Evolutionary conservation across 1,140 invertebrate genomes (phyloP).

Genomic region (Macrotrachela quadricornifera): DNA sequence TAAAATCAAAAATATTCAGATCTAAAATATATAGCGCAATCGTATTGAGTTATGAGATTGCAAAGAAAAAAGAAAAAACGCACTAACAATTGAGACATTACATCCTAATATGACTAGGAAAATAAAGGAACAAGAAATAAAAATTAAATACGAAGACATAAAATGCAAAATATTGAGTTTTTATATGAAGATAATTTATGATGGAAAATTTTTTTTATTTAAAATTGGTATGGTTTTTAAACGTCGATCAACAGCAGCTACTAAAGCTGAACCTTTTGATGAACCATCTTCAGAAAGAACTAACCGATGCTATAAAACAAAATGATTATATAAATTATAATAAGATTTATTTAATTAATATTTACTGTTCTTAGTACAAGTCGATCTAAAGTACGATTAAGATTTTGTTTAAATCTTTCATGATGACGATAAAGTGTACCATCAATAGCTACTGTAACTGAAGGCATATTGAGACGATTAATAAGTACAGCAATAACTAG

Average conservation of each 20-base stretch:
- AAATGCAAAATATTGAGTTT: no score
- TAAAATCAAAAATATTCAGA: no score
- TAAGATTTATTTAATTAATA: not conserved
- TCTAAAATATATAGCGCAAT: no score
- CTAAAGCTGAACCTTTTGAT: not conserved
- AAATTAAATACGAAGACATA: no score
- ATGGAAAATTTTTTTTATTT: no score
- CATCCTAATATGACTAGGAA: no score
- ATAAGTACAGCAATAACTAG: constrained; percentile 49
- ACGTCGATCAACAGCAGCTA: not conserved
- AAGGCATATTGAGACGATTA: constrained; percentile 52
- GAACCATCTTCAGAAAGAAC: constrained; percentile 5
- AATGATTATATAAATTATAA: not conserved
- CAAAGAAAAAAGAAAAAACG: no score
- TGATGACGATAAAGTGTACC: constrained; percentile 95
- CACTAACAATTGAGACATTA: no score
- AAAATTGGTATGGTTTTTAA: no score
- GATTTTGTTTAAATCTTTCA: constrained; percentile 75
- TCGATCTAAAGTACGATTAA: constrained; percentile 74
- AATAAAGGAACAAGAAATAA: no score
- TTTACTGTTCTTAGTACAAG: constrained; percentile 25
- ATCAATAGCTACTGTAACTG: constrained; percentile 85
- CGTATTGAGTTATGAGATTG: no score
- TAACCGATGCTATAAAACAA: not conserved
- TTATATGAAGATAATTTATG: no score